Base-by-base conservation (phyloP, 2,888 invertebrate species). In the Drosophila anceps region DNA sequence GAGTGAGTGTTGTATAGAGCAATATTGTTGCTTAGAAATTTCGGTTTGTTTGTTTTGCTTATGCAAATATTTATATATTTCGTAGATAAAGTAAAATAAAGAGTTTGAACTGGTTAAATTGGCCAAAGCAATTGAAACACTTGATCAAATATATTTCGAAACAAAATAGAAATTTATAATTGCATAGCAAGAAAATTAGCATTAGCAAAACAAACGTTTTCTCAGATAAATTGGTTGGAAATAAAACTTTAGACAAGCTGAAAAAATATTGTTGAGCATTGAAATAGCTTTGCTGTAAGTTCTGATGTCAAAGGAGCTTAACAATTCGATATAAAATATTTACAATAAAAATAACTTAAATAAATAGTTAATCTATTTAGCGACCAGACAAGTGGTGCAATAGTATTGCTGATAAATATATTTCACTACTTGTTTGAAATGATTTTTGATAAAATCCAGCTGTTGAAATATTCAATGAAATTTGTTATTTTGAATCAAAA, bases 41-140 rank as follows among this genome's bases (percentile, higher is more conserved):
- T 50, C 48, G 51, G 58, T 63, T 54, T 58, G 57, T 55, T 80
- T 80, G 35, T 18, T 70, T 50, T 73, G 43, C 53, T 61, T 61
- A 71, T 71, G 77, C 54, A 71, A 76, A 77, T 80, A 80, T 66
- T 70, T 70, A 46, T 68, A 53, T 20, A 24, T 58, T 20, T 55
- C 10, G 15, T 37, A 43, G 58, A 58, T 43, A 50, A 50, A 57
- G 41, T 57, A 10, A 33, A 50, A 33, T 27, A 51, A 24, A 50
- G 35, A 43, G 29, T 29, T 43, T 18, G 18, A 44, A 24, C 27
- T 27, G 29, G 13, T 31, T 10, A 20, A 29, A 37, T 48, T 37
- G 29, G 15, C 48, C 48, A 48, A 29, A 37, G 10, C 37, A n/a
- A 48, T 59, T 37, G 37, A 13, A 18, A 37, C 8, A 18, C 29